Evolutionary conservation across 1,140 invertebrate species (phyloP), one percentile per base, ranked within the genome.

Genomic region (Sycobia sp.): DNA sequence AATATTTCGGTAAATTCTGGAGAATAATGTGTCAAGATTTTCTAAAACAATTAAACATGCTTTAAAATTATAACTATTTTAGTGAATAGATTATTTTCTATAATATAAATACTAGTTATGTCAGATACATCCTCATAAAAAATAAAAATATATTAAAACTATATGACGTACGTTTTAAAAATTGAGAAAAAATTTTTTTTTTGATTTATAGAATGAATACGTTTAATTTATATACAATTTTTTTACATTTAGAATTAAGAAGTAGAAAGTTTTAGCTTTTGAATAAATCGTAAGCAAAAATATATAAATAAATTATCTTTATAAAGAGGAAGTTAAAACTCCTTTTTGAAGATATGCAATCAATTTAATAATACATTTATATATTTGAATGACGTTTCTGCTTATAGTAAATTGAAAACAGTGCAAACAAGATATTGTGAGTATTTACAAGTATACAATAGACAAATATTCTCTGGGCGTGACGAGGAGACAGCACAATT

Each of bases 401-500:
- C 36, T 60, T 43, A 51, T 16, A 22, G 16, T 43, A 27, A 23
- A 23, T 11, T 18, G 23, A 41, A 34, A 27, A 27, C 36, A 43
- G 10, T 51, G 58, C 51, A 60, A 60, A 54, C 22, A 54, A 32
- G 46, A 11, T 60, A 60, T 60, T 60, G 58, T 60, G 51, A 51
- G 47, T 60, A 54, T 63, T 56, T 63, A 50, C 53, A 49, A 50
- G 39, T 63, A 63, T 36, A 41, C 46, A 63, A 49, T 63, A 56
- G 55, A 47, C 27, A 55, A 22, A 50, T 61, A 67, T 62, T 65
- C 58, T 73, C 56, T 49, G 55, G 65, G 54, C 68, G 57, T 66
- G 39, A 65, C 46, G 54, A 61, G 60, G 65, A 56, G 39, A 38
- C 44, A 72, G 70, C 71, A 71, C 59, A 73, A 70, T 66, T 70